Evolutionary conservation across 2,888 invertebrate genomes (phyloP), one percentile per base, ranked within the genome.

Genomic region (Calephelis perditalis): DNA sequence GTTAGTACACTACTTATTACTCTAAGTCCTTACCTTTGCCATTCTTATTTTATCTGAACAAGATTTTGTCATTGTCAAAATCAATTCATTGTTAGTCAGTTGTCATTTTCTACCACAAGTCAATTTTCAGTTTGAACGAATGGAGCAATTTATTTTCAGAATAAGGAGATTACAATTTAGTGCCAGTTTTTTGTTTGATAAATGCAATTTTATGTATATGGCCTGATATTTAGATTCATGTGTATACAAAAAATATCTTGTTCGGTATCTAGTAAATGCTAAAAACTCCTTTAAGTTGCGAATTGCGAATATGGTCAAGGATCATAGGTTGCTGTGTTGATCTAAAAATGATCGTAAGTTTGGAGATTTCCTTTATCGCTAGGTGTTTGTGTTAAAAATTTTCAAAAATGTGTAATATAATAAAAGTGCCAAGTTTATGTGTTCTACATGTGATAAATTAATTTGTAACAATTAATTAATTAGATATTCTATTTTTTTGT

Each of bases 301-400:
- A 70, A 73, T 71, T 77, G 74, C 74, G 68, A 70, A 73, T 79
- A 78, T 80, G 82, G 82, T 73, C 75, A 71, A 67, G 84, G 81
- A 79, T 79, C 79, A 76, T 69, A 76, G 68, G 52, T 74, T 76
- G 71, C 73, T 77, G 70, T 71, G 75, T 78, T 85, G 82, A 82
- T 84, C 81, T 84, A 81, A 87, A 86, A 76, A 84, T 81, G 79
- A 64, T 59, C 44, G 70, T 68, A 69, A 69, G 70, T 69, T 52
- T 12, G 12, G 49, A 55, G 58, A 56, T 58, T 62, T 63, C 59
- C 49, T 57, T 54, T 62, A 40, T 40, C 40, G 8, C 6, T 40
- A 40, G 40, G 40, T 40, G 40, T 40, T 40, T 40, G 40, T 7
- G 8, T 40, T 4, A 40, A 40, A 40, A 0, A 40, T 5, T 40